Evolutionary conservation across 2,888 invertebrate species (phyloP), one percentile per base, ranked within the genome.

Genomic region (Acrobasis consociella): DNA sequence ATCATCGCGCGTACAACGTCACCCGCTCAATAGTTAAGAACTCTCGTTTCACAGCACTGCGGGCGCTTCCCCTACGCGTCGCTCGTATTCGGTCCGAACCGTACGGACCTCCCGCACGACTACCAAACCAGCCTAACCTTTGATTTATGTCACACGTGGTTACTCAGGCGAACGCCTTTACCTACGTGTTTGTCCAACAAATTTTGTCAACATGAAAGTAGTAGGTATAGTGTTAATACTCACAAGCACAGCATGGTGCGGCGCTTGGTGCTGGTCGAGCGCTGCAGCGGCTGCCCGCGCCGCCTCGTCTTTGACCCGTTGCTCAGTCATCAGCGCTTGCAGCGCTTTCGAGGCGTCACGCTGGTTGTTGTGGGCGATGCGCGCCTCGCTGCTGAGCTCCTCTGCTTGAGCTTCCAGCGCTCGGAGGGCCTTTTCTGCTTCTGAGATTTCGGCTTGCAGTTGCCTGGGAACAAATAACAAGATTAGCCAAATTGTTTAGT

Each of bases 381-480:
- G 68, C 17, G 82, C 83, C 16, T 93, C 79, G 11, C 73, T 76
- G 58, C 77, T 81, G 65, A 84, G 68, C 69, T 84, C 78, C 72
- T 87, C 78, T 1, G 86, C 86, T 11, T 82, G 73, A 22, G 81
- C 81, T 49, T 87, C 84, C 0, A 85, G 68, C 37, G 76, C 69
- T 5, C 78, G 68, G 9, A 77, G 81, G 0, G 66, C 71, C 42
- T 66, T 63, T 64, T 91, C 85, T 13, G 84, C 78, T 50, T 89
- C 89, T 15, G 72, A 63, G 39, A 93, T 81, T 68, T 94, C 93
- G 5, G 80, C 80, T 63, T 71, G 53, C 62, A 86, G 69, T 75
- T 87, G 86, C 46, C 87, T 87, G 67, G 22, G 42, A 38, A 64
- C 13, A 15, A 22, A 60, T 9, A 38, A 11, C 50, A 11, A 49